Conservation (phyloP, 2,113 vertebrate genomes). For the Dunckerocampus dactyliophorus region DNA sequence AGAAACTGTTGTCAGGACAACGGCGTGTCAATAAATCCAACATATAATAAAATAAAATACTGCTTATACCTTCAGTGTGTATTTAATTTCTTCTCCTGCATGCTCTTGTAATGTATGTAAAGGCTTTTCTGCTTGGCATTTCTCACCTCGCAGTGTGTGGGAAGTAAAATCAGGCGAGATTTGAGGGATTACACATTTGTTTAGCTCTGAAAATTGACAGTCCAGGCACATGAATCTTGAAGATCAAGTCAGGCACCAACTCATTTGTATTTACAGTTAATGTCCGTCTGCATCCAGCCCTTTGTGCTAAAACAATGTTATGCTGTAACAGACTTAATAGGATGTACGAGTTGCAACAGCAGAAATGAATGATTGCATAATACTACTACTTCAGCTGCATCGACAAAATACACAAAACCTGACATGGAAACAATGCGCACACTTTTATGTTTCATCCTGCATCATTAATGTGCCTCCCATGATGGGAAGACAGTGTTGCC, state of each 20-base stretch:
- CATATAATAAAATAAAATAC: background rate
- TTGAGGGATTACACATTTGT: background rate
- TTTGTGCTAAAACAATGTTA: conserved; percentile 29
- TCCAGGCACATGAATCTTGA: background rate
- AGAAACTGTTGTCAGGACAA: background rate
- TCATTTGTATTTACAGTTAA: background rate
- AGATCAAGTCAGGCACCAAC: background rate
- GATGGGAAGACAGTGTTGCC: conserved; percentile 24
- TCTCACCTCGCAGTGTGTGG: background rate
- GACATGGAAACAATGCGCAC: conserved; percentile 28
- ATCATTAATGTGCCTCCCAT: conserved; percentile 14
- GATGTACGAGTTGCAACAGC: conserved; percentile 53
- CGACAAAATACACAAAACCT: conserved; percentile 29
- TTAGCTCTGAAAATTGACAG: background rate
- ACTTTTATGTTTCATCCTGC: conserved; percentile 2
- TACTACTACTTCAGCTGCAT: conserved; percentile 30
- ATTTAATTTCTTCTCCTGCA: background rate
- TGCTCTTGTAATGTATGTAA: conserved; percentile 6
- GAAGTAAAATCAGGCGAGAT: conserved; percentile 1
- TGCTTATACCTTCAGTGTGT: background rate
- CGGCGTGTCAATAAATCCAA: background rate
- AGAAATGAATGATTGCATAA: conserved; percentile 40
- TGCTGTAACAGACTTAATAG: conserved; percentile 41
- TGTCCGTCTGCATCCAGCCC: background rate
- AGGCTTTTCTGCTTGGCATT: background rate